Evolutionary conservation across 1,140 invertebrate genomes (phyloP).

Genomic region (Diorhabda elongata): DNA sequence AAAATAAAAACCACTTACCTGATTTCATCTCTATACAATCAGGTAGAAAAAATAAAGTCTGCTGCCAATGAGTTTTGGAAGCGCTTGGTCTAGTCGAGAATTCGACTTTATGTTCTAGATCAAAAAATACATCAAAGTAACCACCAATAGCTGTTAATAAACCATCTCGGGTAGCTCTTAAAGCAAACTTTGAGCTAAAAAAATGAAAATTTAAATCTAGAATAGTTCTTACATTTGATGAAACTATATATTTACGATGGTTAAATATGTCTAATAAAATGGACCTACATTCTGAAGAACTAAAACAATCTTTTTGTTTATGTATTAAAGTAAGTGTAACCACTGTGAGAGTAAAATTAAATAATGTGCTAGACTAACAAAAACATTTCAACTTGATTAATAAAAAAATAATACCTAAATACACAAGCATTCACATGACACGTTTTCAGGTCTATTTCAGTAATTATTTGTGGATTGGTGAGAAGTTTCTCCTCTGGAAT

Average conservation of each 20-base stretch:
- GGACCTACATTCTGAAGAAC: no score
- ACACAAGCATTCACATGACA: conserved; percentile 72
- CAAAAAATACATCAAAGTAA: conserved; percentile 90
- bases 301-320: no score
- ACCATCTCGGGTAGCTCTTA: conserved; percentile 67
- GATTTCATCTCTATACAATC: conserved; percentile 66
- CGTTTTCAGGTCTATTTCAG: conserved; percentile 74
- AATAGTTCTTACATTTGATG: neutral
- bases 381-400: no score
- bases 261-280: no score
- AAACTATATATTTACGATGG: no score
- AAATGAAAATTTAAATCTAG: conserved; percentile 43
- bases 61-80: conserved; percentile 93
- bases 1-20: conserved; percentile 50
- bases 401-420: neutral
- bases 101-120: conserved; percentile 60
- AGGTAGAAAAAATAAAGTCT: conserved; percentile 85
- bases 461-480: conserved; percentile 64
- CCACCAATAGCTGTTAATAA: conserved; percentile 83
- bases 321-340: no score
- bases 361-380: no score
- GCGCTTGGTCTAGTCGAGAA: conserved; percentile 72
- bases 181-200: conserved; percentile 73
- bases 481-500: conserved; percentile 73
- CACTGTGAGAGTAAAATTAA: no score